Conservation (phyloP, 2,888 invertebrate genomes). For the Acleris emargana region DNA sequence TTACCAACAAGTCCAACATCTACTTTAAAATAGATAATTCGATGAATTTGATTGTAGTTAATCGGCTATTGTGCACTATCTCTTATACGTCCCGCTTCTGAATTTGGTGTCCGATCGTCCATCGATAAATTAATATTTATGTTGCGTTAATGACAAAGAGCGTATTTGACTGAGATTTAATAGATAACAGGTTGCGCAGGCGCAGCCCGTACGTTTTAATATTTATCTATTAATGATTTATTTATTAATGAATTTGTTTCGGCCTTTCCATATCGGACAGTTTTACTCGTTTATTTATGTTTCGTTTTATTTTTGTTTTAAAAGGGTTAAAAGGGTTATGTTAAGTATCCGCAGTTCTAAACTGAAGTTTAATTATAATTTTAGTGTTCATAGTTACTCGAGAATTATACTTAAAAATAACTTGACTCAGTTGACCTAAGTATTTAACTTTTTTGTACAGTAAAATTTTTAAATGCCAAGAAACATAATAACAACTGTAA, state of each 20-base stretch:
- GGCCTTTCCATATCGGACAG: constrained; percentile 37
- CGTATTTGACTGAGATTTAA: constrained; percentile 67
- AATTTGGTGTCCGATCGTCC: constrained; percentile 58
- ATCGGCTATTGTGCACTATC: constrained; percentile 43
- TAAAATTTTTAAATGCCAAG: too few relatives aligned
- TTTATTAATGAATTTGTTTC: constrained; percentile 43
- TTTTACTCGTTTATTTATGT: constrained; percentile 42
- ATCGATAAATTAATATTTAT: constrained; percentile 75
- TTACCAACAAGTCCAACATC: too few relatives aligned
- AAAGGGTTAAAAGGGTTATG: too few relatives aligned
- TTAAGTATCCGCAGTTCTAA: too few relatives aligned
- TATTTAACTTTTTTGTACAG: too few relatives aligned
- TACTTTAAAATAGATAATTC: background rate
- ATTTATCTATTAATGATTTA: constrained; percentile 39
- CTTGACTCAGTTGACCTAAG: too few relatives aligned
- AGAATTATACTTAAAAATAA: too few relatives aligned
- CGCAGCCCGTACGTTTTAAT: constrained; percentile 44
- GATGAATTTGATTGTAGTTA: background rate
- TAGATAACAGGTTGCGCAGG: constrained; percentile 58
- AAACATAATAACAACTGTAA: background rate
- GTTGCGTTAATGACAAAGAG: constrained; percentile 75
- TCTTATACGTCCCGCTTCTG: constrained; percentile 65
- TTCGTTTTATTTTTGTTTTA: too few relatives aligned
- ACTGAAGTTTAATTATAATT: too few relatives aligned
- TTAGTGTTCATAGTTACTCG: too few relatives aligned